Evolutionary conservation across 2,113 vertebrate genomes (phyloP), one percentile per base, ranked within the genome.

Genomic region (Myodes glareolus): DNA sequence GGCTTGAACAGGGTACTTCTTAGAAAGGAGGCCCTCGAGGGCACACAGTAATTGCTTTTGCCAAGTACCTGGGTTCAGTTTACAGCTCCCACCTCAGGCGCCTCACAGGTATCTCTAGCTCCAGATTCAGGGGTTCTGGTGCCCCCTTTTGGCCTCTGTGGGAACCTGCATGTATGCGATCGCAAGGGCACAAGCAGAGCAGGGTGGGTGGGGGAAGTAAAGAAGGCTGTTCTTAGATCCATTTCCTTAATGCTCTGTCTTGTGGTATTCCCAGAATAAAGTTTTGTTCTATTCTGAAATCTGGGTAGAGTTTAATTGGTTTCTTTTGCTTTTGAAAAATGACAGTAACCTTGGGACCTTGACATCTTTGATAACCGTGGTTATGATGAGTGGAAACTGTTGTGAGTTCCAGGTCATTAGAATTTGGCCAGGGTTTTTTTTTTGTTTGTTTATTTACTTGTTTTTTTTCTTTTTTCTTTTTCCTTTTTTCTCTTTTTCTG

Each of bases 331-430:
- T 87, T 93, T 55, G 45, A 90, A 92, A 88, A 76, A 72, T 65
- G 68, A 4, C 50, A n/a, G 55, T 76, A 78, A 91, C 72, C 72
- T 94, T 42, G 67, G 88, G 78, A 90, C 29, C 9, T 92, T 65
- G 80, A 87, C 27, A 36, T 87, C 68, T 23, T 31, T 31, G 63
- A 89, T 88, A 95, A 88, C 47, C 39, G 61, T 86, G 85, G 70
- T 95, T 95, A 82, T 82, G 85, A 1, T 52, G 33, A 52, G 85
- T 29, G 87, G 91, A 94, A 86, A 91, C 12, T 88, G 31, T 78
- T 80, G 2, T 11, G 42, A 67, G 52, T 94, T 90, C 70, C 72
- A 72, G 90, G 84, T 58, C 95, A 88, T 88, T 94, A 87, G 92
- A 86, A 96, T 84, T 81, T 88, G 86, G 27, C 68, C 96, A 92